Conservation (phyloP, 2,797 vertebrate genomes). For the Leptoclinus maculatus region DNA sequence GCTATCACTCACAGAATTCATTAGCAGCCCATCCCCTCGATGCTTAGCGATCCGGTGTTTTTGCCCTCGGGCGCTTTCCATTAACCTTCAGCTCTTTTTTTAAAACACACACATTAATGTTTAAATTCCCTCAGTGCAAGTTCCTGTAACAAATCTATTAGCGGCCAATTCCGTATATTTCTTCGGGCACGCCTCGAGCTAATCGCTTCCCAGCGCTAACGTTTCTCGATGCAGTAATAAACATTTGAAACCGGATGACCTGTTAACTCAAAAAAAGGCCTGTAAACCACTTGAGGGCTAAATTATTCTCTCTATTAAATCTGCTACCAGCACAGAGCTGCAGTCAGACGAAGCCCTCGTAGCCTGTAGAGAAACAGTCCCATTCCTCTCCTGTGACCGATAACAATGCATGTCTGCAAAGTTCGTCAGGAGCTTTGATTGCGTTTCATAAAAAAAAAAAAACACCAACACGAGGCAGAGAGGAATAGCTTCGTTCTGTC, state of each 20-base stretch:
- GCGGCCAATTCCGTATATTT: conserved; percentile 40
- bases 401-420: conserved; percentile 6
- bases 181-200: conserved; percentile 57
- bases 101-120: conserved; percentile 67
- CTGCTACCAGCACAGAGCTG: conserved; percentile 20
- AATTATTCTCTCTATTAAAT: conserved; percentile 55
- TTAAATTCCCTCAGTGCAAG: conserved; percentile 61
- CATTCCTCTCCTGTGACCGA: conserved; percentile 11
- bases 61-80: conserved; percentile 71
- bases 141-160: conserved; percentile 71
- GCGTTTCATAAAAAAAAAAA: conserved; percentile 18
- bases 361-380: conserved; percentile 11
- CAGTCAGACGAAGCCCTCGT: conserved; percentile 33
- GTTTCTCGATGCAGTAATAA: conserved; percentile 63
- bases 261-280: conserved; percentile 44
- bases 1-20: conserved; percentile 62
- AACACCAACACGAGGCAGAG: not conserved
- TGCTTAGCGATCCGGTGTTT: conserved; percentile 44
- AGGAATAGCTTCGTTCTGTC: not conserved
- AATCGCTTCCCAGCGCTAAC: conserved; percentile 21
- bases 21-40: conserved; percentile 57
- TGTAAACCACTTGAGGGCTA: conserved; percentile 48
- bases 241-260: conserved; percentile 65
- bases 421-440: conserved; percentile 36
- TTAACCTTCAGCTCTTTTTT: conserved; percentile 76